phyloP scores from a whole-genome alignment of 2,888 invertebrate genomes.

The Drosophila dives region DNA sequence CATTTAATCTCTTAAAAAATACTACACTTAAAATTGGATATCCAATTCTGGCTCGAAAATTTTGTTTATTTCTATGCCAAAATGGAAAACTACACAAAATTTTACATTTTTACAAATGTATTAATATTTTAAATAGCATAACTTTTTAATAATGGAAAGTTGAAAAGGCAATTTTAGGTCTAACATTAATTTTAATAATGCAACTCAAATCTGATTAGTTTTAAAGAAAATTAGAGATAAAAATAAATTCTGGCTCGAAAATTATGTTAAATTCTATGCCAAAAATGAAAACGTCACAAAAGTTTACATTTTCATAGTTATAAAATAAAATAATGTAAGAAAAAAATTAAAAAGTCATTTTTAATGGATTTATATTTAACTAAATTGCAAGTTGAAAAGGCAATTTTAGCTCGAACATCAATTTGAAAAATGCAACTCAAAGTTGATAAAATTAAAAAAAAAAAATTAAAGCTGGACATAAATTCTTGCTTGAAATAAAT shows the following conservation, averaged over 20 bases:
- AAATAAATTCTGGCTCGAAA: not conserved
- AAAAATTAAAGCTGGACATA: not conserved
- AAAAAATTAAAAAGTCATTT: not conserved
- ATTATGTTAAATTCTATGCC: not conserved
- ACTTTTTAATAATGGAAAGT: too few relatives aligned
- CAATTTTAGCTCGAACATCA: not conserved
- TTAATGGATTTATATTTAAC: not conserved
- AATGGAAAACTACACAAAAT: accelerated
- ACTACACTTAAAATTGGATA: not conserved
- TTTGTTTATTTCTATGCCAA: not conserved
- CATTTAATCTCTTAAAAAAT: not conserved
- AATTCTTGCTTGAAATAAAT: not conserved
- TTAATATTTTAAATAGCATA: too few relatives aligned
- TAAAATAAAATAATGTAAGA: too few relatives aligned
- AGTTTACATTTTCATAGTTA: not conserved
- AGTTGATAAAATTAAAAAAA: too few relatives aligned
- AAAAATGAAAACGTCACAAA: not conserved
- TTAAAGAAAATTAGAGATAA: not conserved
- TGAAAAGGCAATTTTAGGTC: too few relatives aligned
- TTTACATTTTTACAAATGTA: not conserved
- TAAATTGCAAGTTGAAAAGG: not conserved
- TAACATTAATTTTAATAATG: too few relatives aligned
- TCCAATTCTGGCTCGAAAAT: not conserved
- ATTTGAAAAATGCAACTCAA: too few relatives aligned
- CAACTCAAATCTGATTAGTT: too few relatives aligned